phyloP scores from a whole-genome alignment of 30 jellyfish, hydroid and myxozoan genomes.

The Aurelia sp. region DNA sequence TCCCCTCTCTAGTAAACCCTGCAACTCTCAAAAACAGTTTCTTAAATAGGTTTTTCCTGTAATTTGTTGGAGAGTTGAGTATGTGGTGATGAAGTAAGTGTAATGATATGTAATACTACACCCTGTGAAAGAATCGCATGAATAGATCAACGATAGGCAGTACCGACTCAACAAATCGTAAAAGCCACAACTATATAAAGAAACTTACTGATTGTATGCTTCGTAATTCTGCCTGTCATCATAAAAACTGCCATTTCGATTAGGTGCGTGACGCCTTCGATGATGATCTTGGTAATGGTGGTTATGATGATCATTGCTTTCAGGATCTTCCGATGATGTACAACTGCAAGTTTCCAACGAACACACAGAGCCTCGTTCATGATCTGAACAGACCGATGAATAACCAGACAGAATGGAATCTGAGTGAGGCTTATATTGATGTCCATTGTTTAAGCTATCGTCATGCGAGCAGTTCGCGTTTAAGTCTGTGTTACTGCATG shows the following conservation, averaged over 20 bases:
- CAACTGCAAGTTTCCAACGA: constrained; percentile 56
- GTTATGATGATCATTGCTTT: constrained; percentile 8
- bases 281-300: background rate
- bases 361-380: constrained; percentile 44
- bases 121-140: too few species aligned
- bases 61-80: too few species aligned
- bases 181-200: too few species aligned
- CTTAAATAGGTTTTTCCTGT: too few species aligned
- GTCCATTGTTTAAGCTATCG: constrained; percentile 5
- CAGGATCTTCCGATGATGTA: constrained; percentile 54
- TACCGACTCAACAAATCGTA: too few species aligned
- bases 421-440: constrained; percentile 47
- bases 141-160: too few species aligned
- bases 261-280: constrained; percentile 2
- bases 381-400: constrained; percentile 60
- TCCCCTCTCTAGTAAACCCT: too few species aligned
- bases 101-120: too few species aligned
- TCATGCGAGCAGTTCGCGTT: background rate
- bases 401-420: constrained; percentile 56
- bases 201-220: background rate
- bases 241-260: constrained; percentile 25
- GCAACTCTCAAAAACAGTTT: too few species aligned
- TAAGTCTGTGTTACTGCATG: background rate
- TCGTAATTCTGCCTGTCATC: constrained; percentile 20
- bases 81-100: too few species aligned